Evolutionary conservation across 92 coral and sea anemone genomes (phyloP), one percentile per base, ranked within the genome.

Genomic region (Montipora capitata): DNA sequence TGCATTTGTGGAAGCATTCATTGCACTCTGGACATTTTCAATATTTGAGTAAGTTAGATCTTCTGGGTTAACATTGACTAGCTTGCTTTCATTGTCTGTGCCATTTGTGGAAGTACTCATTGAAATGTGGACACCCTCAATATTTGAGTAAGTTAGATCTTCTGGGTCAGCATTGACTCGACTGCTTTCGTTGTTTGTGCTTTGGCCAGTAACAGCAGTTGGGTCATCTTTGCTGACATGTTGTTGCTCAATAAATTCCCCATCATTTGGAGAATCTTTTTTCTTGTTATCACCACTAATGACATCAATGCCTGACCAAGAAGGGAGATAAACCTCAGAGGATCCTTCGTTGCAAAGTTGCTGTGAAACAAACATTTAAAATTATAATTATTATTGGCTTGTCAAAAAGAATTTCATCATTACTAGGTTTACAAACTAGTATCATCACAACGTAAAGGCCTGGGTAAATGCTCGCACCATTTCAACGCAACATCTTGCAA

Each of bases 321-420:
- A 73, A 4, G 94, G 94, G 5, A 88, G 89, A 10, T 45, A 72
- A 52, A 74, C 52, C 12, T 52, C 45, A 17, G 74, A 18, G 39
- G 86, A 76, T 3, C 94, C 94, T 59, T 88, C 48, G 71, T 77
- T 76, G 40, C 75, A 35, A 48, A 91, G 81, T 87, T 91, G 94
- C 94, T 91, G 56, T 27, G 35, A 27, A 27, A 2, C 35, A 27
- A 27, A 27, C 35, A 27, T 27, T 27, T 27, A 27, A 27, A 27
- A 27, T n/a, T n/a, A n/a, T 27, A 27, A 27, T 27, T 27, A 27
- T 27, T 27, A 27, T 27, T 27, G 35, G 35, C 35, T 27, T 27
- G 35, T 27, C 35, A 27, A 27, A 27, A 27, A 27, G 35, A 27
- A 27, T 27, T 27, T 27, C 35, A 27, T 27, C 35, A 27, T 27